phyloP scores from a whole-genome alignment of 2,797 vertebrate genomes.

The Geotrypetes seraphini region DNA sequence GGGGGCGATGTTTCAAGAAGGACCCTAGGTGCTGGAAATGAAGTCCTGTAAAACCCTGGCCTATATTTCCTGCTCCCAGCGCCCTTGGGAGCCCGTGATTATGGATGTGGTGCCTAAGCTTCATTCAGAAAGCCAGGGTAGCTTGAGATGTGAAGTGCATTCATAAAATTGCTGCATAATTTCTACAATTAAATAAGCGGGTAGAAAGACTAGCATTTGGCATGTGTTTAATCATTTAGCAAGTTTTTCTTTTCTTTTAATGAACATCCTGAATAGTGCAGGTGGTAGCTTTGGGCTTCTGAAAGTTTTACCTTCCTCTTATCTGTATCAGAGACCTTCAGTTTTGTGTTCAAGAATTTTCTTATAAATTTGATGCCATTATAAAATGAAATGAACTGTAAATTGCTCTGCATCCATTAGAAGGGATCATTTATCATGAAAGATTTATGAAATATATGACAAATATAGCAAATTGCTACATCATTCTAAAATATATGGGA shows the following conservation, averaged over 20 bases:
- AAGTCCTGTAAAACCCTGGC: no score
- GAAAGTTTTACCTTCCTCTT: slow-evolving; percentile 40
- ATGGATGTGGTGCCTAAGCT: no score
- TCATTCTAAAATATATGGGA: no score
- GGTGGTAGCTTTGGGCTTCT: slow-evolving; percentile 45
- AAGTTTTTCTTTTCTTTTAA: no score
- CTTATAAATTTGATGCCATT: slow-evolving; percentile 3
- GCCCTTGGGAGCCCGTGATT: no score
- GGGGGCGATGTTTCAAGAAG: no score
- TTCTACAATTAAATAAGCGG: slow-evolving; percentile 4
- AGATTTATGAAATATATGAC: slow-evolving; percentile 29
- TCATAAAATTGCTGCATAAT: slow-evolving; percentile 3
- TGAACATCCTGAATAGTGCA: slow-evolving; percentile 40
- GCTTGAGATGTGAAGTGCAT: slow-evolving; percentile 7
- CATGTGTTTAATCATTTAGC: slow-evolving; percentile 31
- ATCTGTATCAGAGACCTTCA: slow-evolving; percentile 30
- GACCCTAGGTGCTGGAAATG: no score
- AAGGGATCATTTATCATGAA: slow-evolving; percentile 36
- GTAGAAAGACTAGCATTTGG: slow-evolving; percentile 16
- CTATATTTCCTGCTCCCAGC: no score
- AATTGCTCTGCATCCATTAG: slow-evolving; percentile 16
- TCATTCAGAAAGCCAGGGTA: slow-evolving; percentile 11
- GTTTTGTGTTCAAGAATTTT: slow-evolving; percentile 18
- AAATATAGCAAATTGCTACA: no score
- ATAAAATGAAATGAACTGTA: slow-evolving; percentile 18